These are phyloP conservation scores for Nomada ruficornis DNA, from an alignment of 2,888 invertebrate species.

Conservation along the genomic window DNA sequence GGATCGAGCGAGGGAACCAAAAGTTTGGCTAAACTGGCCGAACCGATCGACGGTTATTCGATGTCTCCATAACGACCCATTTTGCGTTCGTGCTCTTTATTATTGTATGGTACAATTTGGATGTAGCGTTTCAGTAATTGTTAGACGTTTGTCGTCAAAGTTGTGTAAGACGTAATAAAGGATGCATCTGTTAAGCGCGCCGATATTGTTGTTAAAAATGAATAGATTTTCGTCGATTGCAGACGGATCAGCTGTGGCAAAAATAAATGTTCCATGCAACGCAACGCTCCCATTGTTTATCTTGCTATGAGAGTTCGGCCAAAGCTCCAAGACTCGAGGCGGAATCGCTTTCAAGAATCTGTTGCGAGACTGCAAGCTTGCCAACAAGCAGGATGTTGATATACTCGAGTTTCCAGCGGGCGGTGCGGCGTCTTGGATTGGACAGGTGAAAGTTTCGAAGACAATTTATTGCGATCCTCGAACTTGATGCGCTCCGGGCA, in stretches of 20 bases:
- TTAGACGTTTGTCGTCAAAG: too few relatives aligned
- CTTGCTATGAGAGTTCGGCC: conserved; percentile 6
- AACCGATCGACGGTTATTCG: background rate
- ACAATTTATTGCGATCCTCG: conserved; percentile 4
- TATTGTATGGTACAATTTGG: background rate
- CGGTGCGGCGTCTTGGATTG: background rate
- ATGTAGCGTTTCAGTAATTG: too few relatives aligned
- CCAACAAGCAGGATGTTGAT: conserved; percentile 10
- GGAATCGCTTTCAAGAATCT: background rate
- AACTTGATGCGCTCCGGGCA: background rate
- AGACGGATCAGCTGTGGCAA: too few relatives aligned
- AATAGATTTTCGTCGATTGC: background rate
- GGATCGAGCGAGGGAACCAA: background rate
- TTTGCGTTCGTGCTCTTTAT: background rate
- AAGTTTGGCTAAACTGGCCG: background rate
- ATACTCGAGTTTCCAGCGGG: background rate
- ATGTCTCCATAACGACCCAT: background rate
- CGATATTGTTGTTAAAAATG: background rate
- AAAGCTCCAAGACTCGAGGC: background rate
- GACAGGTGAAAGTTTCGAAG: conserved; percentile 12
- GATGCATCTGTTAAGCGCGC: background rate
- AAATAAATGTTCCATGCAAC: conserved; percentile 1
- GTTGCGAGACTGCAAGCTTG: conserved; percentile 29
- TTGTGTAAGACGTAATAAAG: too few relatives aligned
- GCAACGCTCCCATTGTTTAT: conserved; percentile 15